phyloP scores from a whole-genome alignment of 2,113 vertebrate species.

The Catharus fuscescens region DNA sequence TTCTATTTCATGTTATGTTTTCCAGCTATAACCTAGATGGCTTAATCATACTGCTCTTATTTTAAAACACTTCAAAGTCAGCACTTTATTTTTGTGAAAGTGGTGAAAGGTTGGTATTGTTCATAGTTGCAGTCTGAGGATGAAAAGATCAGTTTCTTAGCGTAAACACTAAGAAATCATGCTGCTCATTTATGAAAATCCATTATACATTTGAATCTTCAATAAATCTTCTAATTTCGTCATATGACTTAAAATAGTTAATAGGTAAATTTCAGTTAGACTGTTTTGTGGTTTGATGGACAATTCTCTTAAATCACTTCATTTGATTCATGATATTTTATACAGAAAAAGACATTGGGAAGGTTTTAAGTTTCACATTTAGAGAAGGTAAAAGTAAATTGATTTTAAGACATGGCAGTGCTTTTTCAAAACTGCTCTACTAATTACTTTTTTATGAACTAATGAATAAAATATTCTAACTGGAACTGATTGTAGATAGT shows the following conservation, averaged over 20 bases:
- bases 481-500: neutral
- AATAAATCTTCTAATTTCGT: neutral
- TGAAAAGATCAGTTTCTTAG: neutral
- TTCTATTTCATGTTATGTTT: neutral
- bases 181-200: neutral
- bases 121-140: neutral
- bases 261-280: neutral
- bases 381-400: neutral
- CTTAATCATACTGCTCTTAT: neutral
- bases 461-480: neutral
- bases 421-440: neutral
- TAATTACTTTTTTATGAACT: neutral
- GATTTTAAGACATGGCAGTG: neutral
- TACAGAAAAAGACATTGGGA: neutral
- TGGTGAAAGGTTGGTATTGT: neutral
- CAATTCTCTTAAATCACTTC: neutral
- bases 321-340: neutral
- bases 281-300: neutral
- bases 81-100: neutral
- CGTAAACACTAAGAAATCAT: neutral
- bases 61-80: neutral
- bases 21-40: neutral
- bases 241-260: neutral
- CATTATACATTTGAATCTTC: neutral
- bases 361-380: neutral